Percentiles rank a stretch among this genome's conserved stretches.
Evolutionary conservation across 2,113 vertebrate genomes (phyloP).

Genomic region (Neotoma lepida): DNA sequence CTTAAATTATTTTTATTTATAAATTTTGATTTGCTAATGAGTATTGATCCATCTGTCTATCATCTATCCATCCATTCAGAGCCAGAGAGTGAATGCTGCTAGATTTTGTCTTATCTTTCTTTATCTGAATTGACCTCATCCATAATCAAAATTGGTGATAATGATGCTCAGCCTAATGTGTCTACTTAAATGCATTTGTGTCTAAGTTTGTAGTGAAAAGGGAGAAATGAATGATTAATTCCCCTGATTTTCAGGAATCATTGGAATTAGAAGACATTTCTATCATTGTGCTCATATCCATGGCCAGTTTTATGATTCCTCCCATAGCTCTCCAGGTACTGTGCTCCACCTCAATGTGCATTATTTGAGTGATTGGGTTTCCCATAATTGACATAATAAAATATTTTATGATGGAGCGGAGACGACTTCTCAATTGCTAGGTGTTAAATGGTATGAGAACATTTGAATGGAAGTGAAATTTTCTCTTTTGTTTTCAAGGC

Average conservation of each 20-base stretch:
- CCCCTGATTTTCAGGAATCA: slow-evolving; percentile 60
- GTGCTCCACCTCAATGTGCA: slow-evolving; percentile 57
- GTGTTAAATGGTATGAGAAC: not conserved
- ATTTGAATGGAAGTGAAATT: not conserved
- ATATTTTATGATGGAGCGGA: slow-evolving; percentile 51
- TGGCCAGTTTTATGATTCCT: slow-evolving; percentile 67
- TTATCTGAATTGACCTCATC: slow-evolving; percentile 60
- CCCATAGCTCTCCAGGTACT: slow-evolving; percentile 50
- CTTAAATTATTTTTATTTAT: slow-evolving; percentile 37
- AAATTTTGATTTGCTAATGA: not conserved
- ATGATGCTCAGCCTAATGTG: not conserved
- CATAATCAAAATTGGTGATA: slow-evolving; percentile 52
- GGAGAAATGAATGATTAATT: slow-evolving; percentile 62
- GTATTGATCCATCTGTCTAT: not conserved
- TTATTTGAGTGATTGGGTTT: slow-evolving; percentile 64
- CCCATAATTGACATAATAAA: slow-evolving; percentile 61
- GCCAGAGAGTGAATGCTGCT: slow-evolving; percentile 28
- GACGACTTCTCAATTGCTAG: slow-evolving; percentile 37
- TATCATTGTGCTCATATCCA: slow-evolving; percentile 30
- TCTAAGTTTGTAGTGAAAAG: slow-evolving; percentile 43
- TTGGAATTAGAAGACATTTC: slow-evolving; percentile 54
- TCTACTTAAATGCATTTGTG: slow-evolving; percentile 58
- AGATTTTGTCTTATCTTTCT: slow-evolving; percentile 71
- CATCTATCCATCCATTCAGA: not conserved
- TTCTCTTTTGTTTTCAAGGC: slow-evolving; percentile 30